A percentile compares a stretch with the other conserved stretches of the same genome.
phyloP scores from a whole-genome alignment of 2,113 vertebrate species.

The Hippoglossus stenolepis region DNA sequence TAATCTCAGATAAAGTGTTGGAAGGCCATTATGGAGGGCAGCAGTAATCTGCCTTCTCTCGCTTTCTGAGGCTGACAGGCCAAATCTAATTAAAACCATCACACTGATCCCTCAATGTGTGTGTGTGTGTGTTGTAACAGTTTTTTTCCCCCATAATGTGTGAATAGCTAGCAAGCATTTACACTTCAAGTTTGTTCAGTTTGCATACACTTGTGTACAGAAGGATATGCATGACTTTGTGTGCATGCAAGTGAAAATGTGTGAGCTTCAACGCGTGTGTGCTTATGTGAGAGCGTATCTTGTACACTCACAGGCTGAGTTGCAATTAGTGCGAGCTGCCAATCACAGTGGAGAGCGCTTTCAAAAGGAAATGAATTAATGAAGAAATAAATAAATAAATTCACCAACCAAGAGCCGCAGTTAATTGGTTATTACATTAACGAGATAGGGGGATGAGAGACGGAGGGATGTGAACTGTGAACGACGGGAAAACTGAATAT shows the following conservation, averaged over 20 bases:
- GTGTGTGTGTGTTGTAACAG: not conserved
- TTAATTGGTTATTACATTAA: slow-evolving; percentile 69
- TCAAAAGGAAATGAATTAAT: slow-evolving; percentile 67
- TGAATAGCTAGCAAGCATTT: not conserved
- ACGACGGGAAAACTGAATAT: not conserved
- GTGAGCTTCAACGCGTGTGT: not conserved
- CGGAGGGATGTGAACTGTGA: slow-evolving; percentile 25
- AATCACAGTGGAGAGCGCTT: slow-evolving; percentile 59
- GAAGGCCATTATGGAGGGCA: slow-evolving; percentile 56
- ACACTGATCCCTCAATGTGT: slow-evolving; percentile 34
- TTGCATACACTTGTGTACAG: slow-evolving; percentile 13
- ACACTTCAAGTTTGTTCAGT: not conserved
- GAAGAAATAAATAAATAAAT: slow-evolving; percentile 60
- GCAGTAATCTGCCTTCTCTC: slow-evolving; percentile 57
- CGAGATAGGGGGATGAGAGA: slow-evolving; percentile 47
- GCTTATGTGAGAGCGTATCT: slow-evolving; percentile 6
- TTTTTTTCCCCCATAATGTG: not conserved
- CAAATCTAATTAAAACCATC: slow-evolving; percentile 72
- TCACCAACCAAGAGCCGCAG: slow-evolving; percentile 35
- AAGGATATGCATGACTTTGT: slow-evolving; percentile 11
- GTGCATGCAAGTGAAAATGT: not conserved
- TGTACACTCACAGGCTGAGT: slow-evolving; percentile 28
- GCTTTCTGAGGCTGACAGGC: slow-evolving; percentile 43
- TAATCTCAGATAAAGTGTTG: slow-evolving; percentile 60
- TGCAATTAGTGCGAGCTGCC: slow-evolving; percentile 65